Conservation (phyloP, 2,797 vertebrate genomes). For the Lepidocolaptes lacrymiger region DNA sequence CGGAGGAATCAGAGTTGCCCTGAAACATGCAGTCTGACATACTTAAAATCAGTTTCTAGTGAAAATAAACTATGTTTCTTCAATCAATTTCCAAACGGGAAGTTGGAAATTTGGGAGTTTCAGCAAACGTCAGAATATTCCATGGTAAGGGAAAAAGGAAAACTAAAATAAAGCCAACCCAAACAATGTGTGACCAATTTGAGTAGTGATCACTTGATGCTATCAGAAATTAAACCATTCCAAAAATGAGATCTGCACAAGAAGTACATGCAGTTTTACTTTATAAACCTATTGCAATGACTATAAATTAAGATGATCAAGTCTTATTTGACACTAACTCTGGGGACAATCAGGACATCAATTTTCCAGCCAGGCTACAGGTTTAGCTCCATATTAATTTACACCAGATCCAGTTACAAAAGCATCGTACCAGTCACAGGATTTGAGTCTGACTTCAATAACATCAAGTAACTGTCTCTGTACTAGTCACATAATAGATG, state of each 20-base stretch:
- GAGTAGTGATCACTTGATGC: background rate
- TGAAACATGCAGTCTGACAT: background rate
- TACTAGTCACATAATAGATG: background rate
- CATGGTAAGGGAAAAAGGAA: background rate
- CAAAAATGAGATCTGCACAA: background rate
- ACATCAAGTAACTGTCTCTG: background rate
- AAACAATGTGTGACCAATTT: background rate
- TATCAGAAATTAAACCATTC: constrained; percentile 1
- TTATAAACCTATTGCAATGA: background rate
- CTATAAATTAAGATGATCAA: background rate
- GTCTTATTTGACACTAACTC: background rate
- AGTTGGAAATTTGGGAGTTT: background rate
- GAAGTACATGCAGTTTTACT: background rate
- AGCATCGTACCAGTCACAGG: background rate
- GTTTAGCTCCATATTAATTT: background rate
- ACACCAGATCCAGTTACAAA: background rate
- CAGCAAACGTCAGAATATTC: constrained; percentile 40
- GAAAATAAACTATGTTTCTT: constrained; percentile 10
- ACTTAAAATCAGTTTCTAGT: background rate
- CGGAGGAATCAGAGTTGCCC: background rate
- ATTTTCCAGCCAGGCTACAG: background rate
- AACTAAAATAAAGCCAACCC: constrained; percentile 38
- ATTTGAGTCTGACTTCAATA: background rate
- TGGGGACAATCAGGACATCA: background rate
- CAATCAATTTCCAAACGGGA: constrained; percentile 24